phyloP scores from a whole-genome alignment of 2,888 invertebrate species.

The Copidosoma aretas region DNA sequence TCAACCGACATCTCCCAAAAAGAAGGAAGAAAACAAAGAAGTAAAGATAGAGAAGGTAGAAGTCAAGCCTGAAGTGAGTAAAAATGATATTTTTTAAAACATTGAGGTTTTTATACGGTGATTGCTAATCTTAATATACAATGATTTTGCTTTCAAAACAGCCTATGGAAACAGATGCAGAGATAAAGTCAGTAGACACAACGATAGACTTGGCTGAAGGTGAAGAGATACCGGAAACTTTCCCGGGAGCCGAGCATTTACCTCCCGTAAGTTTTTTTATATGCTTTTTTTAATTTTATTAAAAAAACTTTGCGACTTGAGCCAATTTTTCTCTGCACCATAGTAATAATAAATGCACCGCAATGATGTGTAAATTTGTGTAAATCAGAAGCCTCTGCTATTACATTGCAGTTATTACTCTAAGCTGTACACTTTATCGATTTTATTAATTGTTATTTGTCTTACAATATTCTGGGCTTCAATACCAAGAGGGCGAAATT shows the following conservation, averaged over 20 bases:
- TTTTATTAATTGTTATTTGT: too few relatives aligned
- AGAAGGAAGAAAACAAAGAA: constrained; percentile 8
- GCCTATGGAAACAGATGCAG: constrained; percentile 66
- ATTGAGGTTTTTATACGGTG: not conserved
- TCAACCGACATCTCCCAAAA: constrained; percentile 4
- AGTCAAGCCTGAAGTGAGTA: constrained; percentile 50
- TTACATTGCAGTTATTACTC: too few relatives aligned
- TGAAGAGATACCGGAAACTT: constrained; percentile 53
- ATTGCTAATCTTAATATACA: too few relatives aligned
- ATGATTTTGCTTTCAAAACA: constrained; percentile 42
- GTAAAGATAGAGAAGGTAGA: constrained; percentile 38
- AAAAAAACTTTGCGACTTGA: not conserved
- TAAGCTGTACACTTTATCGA: too few relatives aligned
- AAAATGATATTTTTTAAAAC: not conserved
- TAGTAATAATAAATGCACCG: too few relatives aligned
- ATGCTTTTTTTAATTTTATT: constrained; percentile 1
- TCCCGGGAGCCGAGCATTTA: constrained; percentile 55
- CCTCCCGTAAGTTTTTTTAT: constrained; percentile 57
- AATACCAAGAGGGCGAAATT: not conserved
- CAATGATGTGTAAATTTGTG: not conserved
- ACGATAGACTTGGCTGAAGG: constrained; percentile 49
- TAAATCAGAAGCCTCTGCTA: too few relatives aligned
- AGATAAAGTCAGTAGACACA: constrained; percentile 44
- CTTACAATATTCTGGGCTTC: not conserved
- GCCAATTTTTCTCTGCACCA: too few relatives aligned